Conservation (phyloP, 2,113 vertebrate species). For the Baryphthengus martii region DNA sequence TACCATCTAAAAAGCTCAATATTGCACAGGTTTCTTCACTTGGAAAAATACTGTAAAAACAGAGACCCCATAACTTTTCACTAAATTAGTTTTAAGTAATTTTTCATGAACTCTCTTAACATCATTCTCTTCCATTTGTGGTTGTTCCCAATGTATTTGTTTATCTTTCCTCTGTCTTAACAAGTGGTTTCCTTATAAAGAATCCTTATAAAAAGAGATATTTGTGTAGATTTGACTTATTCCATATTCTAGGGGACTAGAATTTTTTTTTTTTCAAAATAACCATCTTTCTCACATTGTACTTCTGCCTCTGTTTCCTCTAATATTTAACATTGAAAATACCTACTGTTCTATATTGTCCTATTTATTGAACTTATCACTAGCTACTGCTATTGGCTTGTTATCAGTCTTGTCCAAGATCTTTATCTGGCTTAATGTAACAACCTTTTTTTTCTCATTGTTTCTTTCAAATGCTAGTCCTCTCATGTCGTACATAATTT, state of each 20-base stretch:
- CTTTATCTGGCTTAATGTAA: neutral
- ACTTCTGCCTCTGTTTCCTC: neutral
- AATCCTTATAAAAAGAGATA: neutral
- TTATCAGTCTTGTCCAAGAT: neutral
- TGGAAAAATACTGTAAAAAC: neutral
- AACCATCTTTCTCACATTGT: neutral
- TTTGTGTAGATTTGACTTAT: neutral
- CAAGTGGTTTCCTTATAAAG: neutral
- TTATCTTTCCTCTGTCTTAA: neutral
- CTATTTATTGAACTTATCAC: neutral
- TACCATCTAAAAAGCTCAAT: neutral
- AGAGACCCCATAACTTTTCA: neutral
- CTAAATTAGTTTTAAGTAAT: neutral
- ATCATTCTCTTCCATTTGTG: neutral
- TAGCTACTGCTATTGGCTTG: neutral
- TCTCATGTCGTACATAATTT: neutral
- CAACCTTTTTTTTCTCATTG: neutral
- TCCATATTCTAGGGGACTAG: neutral
- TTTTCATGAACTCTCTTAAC: neutral
- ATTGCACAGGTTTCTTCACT: neutral
- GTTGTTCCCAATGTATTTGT: neutral
- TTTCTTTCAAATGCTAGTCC: neutral
- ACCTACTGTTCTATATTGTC: neutral
- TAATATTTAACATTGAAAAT: neutral
- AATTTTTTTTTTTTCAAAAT: neutral